Conservation (phyloP, 2,888 invertebrate species). For the Microplitis manilae region DNA sequence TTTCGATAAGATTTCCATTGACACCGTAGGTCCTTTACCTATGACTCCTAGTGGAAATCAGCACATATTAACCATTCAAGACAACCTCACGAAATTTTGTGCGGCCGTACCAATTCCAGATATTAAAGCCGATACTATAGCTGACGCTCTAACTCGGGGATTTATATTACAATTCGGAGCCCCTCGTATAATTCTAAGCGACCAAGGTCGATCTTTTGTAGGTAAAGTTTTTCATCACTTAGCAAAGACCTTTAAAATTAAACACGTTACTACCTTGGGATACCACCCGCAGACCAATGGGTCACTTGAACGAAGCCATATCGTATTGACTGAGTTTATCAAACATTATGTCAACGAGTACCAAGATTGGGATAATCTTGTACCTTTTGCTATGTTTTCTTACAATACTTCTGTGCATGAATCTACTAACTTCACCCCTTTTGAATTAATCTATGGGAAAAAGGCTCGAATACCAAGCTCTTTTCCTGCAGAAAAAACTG, state of each 20-base stretch:
- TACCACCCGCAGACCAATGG: constrained; percentile 43
- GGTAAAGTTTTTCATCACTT: constrained; percentile 35
- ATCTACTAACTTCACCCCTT: constrained; percentile 41
- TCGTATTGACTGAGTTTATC: constrained; percentile 36
- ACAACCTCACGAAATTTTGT: constrained; percentile 44
- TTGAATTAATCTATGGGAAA: neutral
- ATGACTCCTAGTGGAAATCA: constrained; percentile 35
- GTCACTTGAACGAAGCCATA: constrained; percentile 35
- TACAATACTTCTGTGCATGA: constrained; percentile 45
- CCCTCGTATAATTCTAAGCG: constrained; percentile 38
- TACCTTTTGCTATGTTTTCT: constrained; percentile 41
- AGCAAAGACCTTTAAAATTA: constrained; percentile 36
- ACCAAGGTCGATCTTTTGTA: constrained; percentile 33
- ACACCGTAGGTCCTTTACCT: constrained; percentile 36
- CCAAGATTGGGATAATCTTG: constrained; percentile 44
- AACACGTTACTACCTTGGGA: constrained; percentile 33
- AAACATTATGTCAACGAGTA: constrained; percentile 33
- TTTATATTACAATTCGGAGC: constrained; percentile 28
- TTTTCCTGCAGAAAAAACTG: constrained; percentile 4
- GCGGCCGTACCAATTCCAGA: constrained; percentile 36
- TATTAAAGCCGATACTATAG: constrained; percentile 31
- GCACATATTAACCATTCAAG: constrained; percentile 46
- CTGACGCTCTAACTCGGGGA: constrained; percentile 31
- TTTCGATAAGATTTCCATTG: constrained; percentile 46
- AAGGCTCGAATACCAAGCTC: constrained; percentile 23